Conservation (phyloP, 2,888 invertebrate genomes). For the Eupithecia tripunctaria region DNA sequence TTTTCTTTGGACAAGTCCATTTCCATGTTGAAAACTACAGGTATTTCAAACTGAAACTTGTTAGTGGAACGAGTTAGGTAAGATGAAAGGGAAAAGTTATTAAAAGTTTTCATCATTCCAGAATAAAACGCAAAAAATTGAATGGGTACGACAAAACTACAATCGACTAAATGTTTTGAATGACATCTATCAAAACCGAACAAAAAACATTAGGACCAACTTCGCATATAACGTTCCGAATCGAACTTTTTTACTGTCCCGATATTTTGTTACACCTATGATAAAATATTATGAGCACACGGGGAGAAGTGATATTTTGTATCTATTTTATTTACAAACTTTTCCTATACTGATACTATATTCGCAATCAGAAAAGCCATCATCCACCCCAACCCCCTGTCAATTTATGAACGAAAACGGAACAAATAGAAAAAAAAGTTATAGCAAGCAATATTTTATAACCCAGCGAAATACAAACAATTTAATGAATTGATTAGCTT, state of each 20-base stretch:
- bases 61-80: not conserved
- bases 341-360: constrained; percentile 67
- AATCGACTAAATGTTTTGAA: constrained; percentile 50
- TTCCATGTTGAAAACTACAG: constrained; percentile 41
- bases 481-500: constrained; percentile 80
- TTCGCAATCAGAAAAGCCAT: constrained; percentile 69
- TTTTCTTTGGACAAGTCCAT: constrained; percentile 68
- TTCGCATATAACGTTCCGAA: constrained; percentile 67
- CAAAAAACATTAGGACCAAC: constrained; percentile 67
- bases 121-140: not conserved
- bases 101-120: constrained; percentile 14
- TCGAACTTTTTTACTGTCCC: constrained; percentile 76
- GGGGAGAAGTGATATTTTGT: constrained; percentile 67
- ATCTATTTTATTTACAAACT: constrained; percentile 81
- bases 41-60: constrained; percentile 31
- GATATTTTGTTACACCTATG: constrained; percentile 82
- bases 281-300: constrained; percentile 76
- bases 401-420: constrained; percentile 46
- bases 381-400: constrained; percentile 52
- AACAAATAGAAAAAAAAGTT: constrained; percentile 41
- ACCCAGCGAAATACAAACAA: constrained; percentile 62
- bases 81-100: constrained; percentile 13
- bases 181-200: constrained; percentile 65
- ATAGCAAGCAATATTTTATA: constrained; percentile 42
- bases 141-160: constrained; percentile 8